Evolutionary conservation across 1,140 invertebrate genomes (phyloP), one percentile per base, ranked within the genome.

Genomic region (Frieseomelitta varia): DNA sequence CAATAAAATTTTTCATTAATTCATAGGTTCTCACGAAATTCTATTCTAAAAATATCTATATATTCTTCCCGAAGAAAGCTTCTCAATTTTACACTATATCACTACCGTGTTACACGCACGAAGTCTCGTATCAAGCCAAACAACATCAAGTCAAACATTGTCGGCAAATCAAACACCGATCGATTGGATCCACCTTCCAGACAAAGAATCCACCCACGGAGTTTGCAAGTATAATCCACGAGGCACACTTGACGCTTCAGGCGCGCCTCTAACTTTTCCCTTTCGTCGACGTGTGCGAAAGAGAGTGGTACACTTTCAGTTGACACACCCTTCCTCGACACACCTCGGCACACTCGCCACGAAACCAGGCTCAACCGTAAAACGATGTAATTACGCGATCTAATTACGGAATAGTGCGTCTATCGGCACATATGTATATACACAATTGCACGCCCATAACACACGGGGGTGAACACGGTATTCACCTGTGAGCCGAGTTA

Each of bases 341-440:
- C 65, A 30, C 55, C 24, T n/a, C 0, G 68, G 21, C 3, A 24
- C 17, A 21, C n/a, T 34, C 67, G 73, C 73, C 55, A 21, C 34
- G 77, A 87, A 80, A 73, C 53, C 68, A 68, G 30, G 27, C 72
- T 21, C 53, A 71, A 47, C 63, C 72, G 65, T 85, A 80, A 86
- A 80, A 61, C 55, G 67, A n/a, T 63, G 63, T 67, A 89, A 89
- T 89, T 89, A 88, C 53, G 73, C 67, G 88, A 63, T 86, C 80
- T 85, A 82, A 89, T 89, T 89, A 84, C 87, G 87, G 79, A 86
- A 86, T 76, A 73, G 72, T 67, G 51, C 80, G 68, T 79, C 51
- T 51, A 19, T 12, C 14, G 24, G 24, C 61, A 58, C 58, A 58
- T 53, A 81, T 34, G 10, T n/a, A 51, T 3, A 17, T 21, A 4